phyloP scores from a whole-genome alignment of 2,888 invertebrate genomes.

The Oscheius onirici region DNA sequence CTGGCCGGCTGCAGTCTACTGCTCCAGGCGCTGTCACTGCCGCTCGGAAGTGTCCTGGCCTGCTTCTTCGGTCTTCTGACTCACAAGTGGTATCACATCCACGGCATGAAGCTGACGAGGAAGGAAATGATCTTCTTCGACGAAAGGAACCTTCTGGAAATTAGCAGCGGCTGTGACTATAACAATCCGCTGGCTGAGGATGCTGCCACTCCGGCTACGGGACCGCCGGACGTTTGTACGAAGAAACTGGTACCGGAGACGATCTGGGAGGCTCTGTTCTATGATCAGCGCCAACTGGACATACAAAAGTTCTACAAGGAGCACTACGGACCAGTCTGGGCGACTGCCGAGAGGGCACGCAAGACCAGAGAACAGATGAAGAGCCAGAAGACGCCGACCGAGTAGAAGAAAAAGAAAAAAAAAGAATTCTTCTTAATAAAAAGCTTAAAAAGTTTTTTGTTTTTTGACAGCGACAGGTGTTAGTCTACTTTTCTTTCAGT shows the following conservation, averaged over 20 bases:
- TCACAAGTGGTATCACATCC: slow-evolving; percentile 8
- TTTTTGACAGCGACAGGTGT: too few relatives aligned
- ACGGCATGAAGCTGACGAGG: slow-evolving; percentile 8
- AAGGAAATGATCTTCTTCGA: slow-evolving; percentile 19
- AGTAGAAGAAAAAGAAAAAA: too few relatives aligned
- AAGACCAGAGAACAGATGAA: neutral
- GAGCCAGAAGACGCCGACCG: neutral
- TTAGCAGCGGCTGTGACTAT: neutral
- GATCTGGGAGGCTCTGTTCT: slow-evolving; percentile 15
- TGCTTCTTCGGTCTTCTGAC: neutral
- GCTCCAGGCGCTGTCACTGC: too few relatives aligned
- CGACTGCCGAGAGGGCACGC: neutral
- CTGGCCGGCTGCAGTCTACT: too few relatives aligned
- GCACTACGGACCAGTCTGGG: slow-evolving; percentile 7
- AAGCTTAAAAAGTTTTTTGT: too few relatives aligned
- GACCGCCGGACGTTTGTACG: neutral
- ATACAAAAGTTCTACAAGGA: slow-evolving; percentile 20
- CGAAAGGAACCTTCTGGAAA: slow-evolving; percentile 11
- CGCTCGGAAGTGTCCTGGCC: neutral
- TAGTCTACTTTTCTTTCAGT: too few relatives aligned
- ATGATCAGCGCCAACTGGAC: neutral
- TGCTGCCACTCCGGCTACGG: neutral
- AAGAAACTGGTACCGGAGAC: neutral
- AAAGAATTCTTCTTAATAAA: too few relatives aligned
- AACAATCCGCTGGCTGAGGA: neutral